A percentile compares a stretch with the other conserved stretches of the same genome.
These are phyloP conservation scores for Ceraclea dissimilis DNA, from an alignment of 2,888 invertebrate genomes.

Conservation along the genomic window DNA sequence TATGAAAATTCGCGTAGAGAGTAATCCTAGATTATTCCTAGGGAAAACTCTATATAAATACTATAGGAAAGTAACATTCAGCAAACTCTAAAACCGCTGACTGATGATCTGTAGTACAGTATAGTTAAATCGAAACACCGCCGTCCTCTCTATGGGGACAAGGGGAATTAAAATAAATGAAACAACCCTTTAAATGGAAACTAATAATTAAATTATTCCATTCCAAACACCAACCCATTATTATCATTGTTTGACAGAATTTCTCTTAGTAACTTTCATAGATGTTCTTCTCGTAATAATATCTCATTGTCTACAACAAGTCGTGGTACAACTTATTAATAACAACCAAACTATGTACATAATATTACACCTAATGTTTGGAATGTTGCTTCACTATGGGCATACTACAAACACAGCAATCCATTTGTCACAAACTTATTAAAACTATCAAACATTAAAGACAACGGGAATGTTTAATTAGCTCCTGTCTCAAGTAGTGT, in stretches of 20 bases:
- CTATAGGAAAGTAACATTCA: too few species aligned
- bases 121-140: background rate
- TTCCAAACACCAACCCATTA: background rate
- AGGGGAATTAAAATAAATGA: background rate
- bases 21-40: too few species aligned
- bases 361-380: background rate
- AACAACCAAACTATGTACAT: background rate
- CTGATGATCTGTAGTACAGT: background rate
- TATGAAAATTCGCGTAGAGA: too few species aligned
- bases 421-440: constrained; percentile 1
- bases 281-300: background rate
- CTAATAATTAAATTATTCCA: background rate
- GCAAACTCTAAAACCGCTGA: background rate
- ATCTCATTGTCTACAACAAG: too few species aligned
- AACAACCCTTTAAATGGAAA: background rate
- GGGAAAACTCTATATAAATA: too few species aligned
- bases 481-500: background rate
- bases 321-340: too few species aligned
- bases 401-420: background rate
- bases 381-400: too few species aligned
- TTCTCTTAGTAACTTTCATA: background rate
- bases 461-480: background rate
- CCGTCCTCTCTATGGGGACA: background rate
- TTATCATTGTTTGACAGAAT: constrained; percentile 1
- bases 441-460: constrained; percentile 1